These are phyloP conservation scores for Tonatia bakeri DNA, from an alignment of 2,113 vertebrate genomes.

Conservation along the genomic window DNA sequence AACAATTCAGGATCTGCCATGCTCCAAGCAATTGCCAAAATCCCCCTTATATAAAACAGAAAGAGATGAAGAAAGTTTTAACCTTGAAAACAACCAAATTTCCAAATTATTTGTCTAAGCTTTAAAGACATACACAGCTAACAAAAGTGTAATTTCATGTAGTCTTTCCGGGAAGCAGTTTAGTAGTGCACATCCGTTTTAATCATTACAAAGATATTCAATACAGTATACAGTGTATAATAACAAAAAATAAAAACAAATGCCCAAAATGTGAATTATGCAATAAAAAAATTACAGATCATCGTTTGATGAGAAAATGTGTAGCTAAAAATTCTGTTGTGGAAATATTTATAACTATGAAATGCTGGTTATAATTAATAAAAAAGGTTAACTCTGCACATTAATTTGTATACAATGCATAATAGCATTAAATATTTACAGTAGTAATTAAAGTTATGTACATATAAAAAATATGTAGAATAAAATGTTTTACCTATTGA, in stretches of 20 bases:
- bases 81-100: background rate
- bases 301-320: background rate
- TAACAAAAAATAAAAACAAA: background rate
- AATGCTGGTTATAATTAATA: background rate
- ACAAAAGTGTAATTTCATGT: background rate
- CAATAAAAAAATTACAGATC: background rate
- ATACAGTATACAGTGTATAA: background rate
- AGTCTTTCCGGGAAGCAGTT: background rate
- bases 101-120: background rate
- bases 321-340: background rate
- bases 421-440: background rate
- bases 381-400: background rate
- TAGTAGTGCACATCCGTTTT: background rate
- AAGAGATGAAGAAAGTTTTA: background rate
- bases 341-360: background rate
- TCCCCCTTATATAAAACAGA: conserved; percentile 84
- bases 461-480: background rate
- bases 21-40: conserved; percentile 95
- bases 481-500: background rate
- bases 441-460: background rate
- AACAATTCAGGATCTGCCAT: conserved; percentile 93
- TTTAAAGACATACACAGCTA: background rate
- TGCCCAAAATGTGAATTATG: background rate
- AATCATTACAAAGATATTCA: background rate
- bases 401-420: background rate